Conservation (phyloP, 1,140 invertebrate species). For the Colletes gigas region DNA sequence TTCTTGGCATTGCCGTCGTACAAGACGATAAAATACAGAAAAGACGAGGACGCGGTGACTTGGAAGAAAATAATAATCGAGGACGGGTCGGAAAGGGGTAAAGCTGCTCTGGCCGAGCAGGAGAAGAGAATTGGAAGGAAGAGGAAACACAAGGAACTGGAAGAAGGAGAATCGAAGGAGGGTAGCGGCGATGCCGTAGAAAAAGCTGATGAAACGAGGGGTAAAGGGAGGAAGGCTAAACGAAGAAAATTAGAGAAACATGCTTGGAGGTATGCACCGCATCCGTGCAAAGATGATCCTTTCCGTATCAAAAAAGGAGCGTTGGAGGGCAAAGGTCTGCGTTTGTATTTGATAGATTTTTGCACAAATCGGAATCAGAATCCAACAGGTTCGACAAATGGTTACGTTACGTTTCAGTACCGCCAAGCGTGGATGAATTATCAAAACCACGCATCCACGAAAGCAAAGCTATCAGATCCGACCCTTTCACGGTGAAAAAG, state of each 20-base stretch:
- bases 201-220: neutral
- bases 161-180: neutral
- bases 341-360: neutral
- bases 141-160: constrained; percentile 1
- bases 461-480: neutral
- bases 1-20: constrained; percentile 60
- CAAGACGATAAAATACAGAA: constrained; percentile 51
- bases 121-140: constrained; percentile 5
- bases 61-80: constrained; percentile 57
- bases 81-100: constrained; percentile 52
- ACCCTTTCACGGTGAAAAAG: constrained; percentile 57
- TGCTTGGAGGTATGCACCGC: constrained; percentile 61
- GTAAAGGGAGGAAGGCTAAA: constrained; percentile 11
- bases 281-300: constrained; percentile 40
- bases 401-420: constrained; percentile 25
- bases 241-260: constrained; percentile 40
- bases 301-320: constrained; percentile 27
- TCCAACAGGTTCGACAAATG: neutral
- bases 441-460: constrained; percentile 18
- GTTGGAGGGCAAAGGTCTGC: constrained; percentile 48
- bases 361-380: neutral
- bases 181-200: neutral
- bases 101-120: constrained; percentile 48
- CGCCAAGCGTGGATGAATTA: constrained; percentile 39
- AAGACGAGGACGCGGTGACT: constrained; percentile 41